A percentile compares a stretch with the other conserved stretches of the same genome.
These are phyloP conservation scores for Bombylius discolor DNA, from an alignment of 2,888 invertebrate genomes.

Conservation along the genomic window DNA sequence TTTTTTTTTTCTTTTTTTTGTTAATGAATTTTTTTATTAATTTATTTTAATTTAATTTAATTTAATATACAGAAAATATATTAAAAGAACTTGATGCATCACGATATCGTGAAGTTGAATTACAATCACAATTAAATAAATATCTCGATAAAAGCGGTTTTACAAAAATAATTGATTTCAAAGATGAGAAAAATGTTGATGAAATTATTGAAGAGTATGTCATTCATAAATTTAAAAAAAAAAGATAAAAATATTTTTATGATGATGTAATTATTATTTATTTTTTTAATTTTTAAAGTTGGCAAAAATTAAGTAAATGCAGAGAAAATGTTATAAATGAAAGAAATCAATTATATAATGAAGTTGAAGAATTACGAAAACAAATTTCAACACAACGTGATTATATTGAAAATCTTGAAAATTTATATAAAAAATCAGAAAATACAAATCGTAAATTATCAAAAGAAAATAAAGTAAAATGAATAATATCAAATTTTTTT, in stretches of 20 bases:
- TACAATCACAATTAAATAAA: constrained; percentile 26
- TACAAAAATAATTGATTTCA: not conserved
- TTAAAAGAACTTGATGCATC: constrained; percentile 28
- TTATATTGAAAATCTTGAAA: constrained; percentile 26
- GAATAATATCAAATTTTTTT: not conserved
- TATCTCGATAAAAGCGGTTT: constrained; percentile 5
- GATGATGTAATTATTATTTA: not conserved
- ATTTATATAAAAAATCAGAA: constrained; percentile 23
- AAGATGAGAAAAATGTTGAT: not conserved
- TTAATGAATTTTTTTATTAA: too few relatives aligned
- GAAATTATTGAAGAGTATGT: not conserved
- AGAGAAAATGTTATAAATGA: constrained; percentile 29
- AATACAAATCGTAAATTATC: constrained; percentile 17
- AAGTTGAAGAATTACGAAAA: constrained; percentile 25
- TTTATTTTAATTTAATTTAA: not conserved
- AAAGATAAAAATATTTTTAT: not conserved
- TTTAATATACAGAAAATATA: constrained; percentile 20
- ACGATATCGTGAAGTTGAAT: constrained; percentile 24
- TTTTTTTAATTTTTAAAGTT: not conserved
- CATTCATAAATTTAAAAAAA: not conserved
- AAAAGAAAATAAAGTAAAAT: constrained; percentile 2
- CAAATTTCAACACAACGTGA: constrained; percentile 26
- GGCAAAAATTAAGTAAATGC: constrained; percentile 21
- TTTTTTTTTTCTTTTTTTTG: too few relatives aligned
- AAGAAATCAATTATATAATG: constrained; percentile 29